Percentiles rank a stretch among this genome's conserved stretches.
Conservation (phyloP, 2,113 vertebrate genomes). For the Dipodomys merriami region DNA sequence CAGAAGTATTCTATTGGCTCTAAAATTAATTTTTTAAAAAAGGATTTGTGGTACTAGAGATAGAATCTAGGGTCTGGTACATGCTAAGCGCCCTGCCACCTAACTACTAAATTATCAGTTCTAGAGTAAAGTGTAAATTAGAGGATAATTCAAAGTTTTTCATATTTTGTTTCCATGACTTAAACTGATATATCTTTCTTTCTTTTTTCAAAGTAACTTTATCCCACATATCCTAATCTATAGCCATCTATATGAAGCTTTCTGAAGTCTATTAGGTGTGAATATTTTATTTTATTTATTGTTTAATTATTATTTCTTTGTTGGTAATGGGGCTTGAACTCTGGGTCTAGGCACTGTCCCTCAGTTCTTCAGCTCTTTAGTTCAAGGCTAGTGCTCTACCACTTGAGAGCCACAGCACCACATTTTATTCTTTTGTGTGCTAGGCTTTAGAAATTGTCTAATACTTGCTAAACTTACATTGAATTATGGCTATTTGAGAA, state of each 20-base stretch:
- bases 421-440: slow-evolving; percentile 2
- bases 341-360: no score
- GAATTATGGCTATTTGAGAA: not conserved
- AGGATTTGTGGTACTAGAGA: not conserved
- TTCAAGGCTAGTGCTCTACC: no score
- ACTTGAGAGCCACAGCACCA: no score
- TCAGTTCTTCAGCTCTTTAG: no score
- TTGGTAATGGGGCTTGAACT: no score
- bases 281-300: not conserved
- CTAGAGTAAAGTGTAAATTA: slow-evolving; percentile 21
- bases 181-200: not conserved
- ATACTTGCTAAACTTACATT: not conserved
- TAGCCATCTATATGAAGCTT: not conserved
- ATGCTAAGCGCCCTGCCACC: not conserved
- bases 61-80: not conserved
- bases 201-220: slow-evolving; percentile 15
- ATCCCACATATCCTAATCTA: not conserved
- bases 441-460: not conserved
- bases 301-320: no score
- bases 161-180: not conserved
- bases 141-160: not conserved
- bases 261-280: not conserved
- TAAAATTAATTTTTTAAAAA: not conserved
- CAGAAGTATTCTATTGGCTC: not conserved
- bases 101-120: not conserved